phyloP scores from a whole-genome alignment of 2,113 vertebrate genomes.

The Cnemophilus loriae region DNA sequence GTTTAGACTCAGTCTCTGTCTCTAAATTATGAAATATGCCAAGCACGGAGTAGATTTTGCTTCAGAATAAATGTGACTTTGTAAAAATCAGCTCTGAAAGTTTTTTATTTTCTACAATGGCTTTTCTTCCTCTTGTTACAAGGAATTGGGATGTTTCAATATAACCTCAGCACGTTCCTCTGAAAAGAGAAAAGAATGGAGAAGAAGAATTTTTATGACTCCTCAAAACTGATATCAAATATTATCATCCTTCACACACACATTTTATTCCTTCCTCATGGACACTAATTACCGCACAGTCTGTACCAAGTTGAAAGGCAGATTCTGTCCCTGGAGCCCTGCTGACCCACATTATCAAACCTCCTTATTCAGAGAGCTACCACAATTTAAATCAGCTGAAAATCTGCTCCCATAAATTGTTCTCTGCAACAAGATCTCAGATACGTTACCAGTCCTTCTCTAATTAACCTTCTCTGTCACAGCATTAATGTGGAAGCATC shows the following conservation, averaged over 20 bases:
- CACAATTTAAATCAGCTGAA: not conserved
- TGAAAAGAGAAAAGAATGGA: not conserved
- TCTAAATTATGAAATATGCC: not conserved
- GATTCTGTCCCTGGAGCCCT: not conserved
- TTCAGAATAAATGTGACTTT: not conserved
- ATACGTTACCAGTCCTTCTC: not conserved
- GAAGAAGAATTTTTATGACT: not conserved
- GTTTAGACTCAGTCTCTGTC: not conserved
- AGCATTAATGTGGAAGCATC: not conserved
- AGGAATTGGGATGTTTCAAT: not conserved
- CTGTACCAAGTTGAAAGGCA: not conserved
- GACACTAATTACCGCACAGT: not conserved
- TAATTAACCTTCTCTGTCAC: not conserved
- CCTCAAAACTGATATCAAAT: not conserved
- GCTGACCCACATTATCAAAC: constrained; percentile 4
- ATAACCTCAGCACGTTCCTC: not conserved
- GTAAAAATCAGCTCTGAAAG: not conserved
- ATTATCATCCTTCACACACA: not conserved
- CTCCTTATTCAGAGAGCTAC: not conserved
- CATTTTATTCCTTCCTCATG: not conserved
- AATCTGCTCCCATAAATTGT: not conserved
- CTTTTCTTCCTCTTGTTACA: not conserved
- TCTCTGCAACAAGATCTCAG: not conserved
- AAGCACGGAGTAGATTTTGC: not conserved
- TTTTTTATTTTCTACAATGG: not conserved